Base-by-base conservation (phyloP, 2,113 vertebrate species). In the Melanocharis versteri region DNA sequence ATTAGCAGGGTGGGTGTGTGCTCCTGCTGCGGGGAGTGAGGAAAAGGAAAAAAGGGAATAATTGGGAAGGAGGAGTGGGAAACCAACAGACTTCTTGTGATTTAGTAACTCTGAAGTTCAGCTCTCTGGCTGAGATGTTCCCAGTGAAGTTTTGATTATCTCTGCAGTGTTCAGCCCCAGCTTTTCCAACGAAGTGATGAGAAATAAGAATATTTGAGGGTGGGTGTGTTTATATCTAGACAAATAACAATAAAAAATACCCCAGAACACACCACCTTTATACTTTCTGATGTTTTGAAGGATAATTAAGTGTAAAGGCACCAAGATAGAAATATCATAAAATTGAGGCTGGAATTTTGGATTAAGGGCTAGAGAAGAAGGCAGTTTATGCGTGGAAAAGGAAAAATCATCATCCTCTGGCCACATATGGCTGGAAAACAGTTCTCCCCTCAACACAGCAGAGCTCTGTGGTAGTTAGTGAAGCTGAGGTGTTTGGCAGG, bases 361-460 rank as follows among this genome's bases (percentile, higher is more conserved):
- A 15, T 12, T 7, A 10, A 26, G 13, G 26, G 30, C 5, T 13
- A 6, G 44, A 71, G 57, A 58, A 53, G 6, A 30, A 70, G 20
- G 7, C 27, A 30, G 1, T 26, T 53, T 13, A 4, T 56, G 16
- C 13, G 4, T 3, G 51, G 53, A 7, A 44, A 40, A 81, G 22
- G 24, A 28, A 10, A 23, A 21, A 48, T 15, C 39, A 15, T 4
- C 15, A 11, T 9, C 5, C 16, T 68, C 54, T 26, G 44, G 23
- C 13, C 11, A 11, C 2, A 1, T 1, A 1, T 4, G 24, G 20
- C 61, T 53, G 15, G 31, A n/a, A 72, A n/a, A 12, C 5, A 16
- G 12, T 11, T 45, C 27, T 78, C 7, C 58, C 35, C 37, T 53
- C 10, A 19, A 1, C 5, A 3, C 0, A 31, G 22, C 4, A 1